Evolutionary conservation across 2,797 vertebrate genomes (phyloP), one percentile per base, ranked within the genome.

Genomic region (Lepilemur ruficaudatus): DNA sequence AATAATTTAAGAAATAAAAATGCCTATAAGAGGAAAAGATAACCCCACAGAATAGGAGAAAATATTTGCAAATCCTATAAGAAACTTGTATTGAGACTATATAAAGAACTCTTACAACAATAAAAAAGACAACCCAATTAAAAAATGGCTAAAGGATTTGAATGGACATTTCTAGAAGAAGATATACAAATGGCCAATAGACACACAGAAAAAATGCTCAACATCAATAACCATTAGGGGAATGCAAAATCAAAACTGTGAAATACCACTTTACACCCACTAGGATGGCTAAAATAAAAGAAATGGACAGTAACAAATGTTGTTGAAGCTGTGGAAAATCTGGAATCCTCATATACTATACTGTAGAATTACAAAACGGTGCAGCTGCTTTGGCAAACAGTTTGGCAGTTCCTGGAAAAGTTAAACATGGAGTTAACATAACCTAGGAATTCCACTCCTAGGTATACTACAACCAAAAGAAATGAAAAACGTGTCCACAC

Each of bases 1-100:
- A 88, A n/a, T 84, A 81, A 90, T 88, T 41, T 92, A 89, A 91
- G n/a, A 78, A 86, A 85, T 72, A 55, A 94, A 91, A 89, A 82
- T 81, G 10, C n/a, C 69, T 23, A 2, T 75, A 78, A 89, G 59
- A 88, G 50, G 43, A 89, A 87, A 57, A 82, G 28, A 72, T 59
- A 48, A 75, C 0, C 0, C 35, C 30, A 95, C 13, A 93, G 9
- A 96, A 48, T 9, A 15, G 3, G 38, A 88, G 41, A 91, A 95
- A 93, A 61, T 78, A 93, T 35, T 28, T 89, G 23, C 22, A 93
- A 94, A 82, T 72, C 52, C 78, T 70, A 76, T 25, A 89, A 89
- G 48, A 59, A 96, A 89, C 25, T 18, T 88, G 38, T 73, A 93
- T 41, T 75, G 9, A 93, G 43, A 95, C 69, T 48, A 91, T 30